phyloP scores from a whole-genome alignment of 64 coral and sea anemone genomes.

The Montipora cactus region DNA sequence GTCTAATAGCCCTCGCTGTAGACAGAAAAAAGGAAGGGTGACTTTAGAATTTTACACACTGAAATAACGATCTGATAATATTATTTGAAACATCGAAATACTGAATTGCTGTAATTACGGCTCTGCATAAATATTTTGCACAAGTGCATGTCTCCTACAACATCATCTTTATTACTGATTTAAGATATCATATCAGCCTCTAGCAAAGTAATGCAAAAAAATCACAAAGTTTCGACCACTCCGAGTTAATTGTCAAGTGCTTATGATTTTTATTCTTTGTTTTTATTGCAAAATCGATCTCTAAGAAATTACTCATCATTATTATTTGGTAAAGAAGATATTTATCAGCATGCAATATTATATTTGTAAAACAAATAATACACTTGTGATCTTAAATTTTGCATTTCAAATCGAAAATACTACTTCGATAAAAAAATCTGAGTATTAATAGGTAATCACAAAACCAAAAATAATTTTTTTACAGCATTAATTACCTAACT shows the following conservation, averaged over 20 bases:
- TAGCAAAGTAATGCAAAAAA: neutral
- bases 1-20: conserved; percentile 59
- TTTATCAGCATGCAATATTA: conserved; percentile 40
- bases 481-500: neutral
- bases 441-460: conserved; percentile 12
- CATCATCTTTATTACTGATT: neutral
- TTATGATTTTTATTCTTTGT: too few relatives aligned
- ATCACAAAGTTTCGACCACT: too few relatives aligned
- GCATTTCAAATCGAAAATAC: conserved; percentile 2
- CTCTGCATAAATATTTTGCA: neutral
- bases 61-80: conserved; percentile 14
- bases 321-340: neutral
- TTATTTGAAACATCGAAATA: conserved; percentile 10
- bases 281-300: neutral
- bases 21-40: conserved; percentile 33
- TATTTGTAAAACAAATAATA: conserved; percentile 38
- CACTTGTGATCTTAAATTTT: conserved; percentile 31
- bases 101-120: conserved; percentile 34
- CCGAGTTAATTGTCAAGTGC: too few relatives aligned
- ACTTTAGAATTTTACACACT: conserved; percentile 20
- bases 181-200: neutral
- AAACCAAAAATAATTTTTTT: conserved; percentile 13
- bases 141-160: too few relatives aligned
- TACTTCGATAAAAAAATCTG: neutral
- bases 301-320: neutral